These are phyloP conservation scores for Pseudoips prasinana DNA, from an alignment of 2,888 invertebrate species.

Conservation along the genomic window DNA sequence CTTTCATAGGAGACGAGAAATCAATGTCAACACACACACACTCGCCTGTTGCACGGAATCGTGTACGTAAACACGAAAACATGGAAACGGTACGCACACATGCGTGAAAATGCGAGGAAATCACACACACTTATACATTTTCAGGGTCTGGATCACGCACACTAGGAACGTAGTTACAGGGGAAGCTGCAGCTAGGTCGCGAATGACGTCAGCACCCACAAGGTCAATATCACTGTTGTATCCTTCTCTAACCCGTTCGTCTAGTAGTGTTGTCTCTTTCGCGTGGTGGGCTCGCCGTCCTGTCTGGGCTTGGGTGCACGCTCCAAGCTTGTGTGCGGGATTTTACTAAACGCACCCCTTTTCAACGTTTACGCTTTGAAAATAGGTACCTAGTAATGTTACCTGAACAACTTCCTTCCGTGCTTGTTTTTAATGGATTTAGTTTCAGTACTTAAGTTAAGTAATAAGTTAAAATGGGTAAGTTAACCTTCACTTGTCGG, in stretches of 20 bases:
- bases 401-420: constrained; percentile 14
- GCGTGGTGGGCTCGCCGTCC: constrained; percentile 55
- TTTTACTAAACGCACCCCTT: constrained; percentile 15
- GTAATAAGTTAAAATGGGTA: too few relatives aligned
- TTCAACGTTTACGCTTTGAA: constrained; percentile 19
- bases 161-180: constrained; percentile 37
- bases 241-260: constrained; percentile 40
- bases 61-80: constrained; percentile 31
- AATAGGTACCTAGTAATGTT: constrained; percentile 27
- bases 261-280: constrained; percentile 38
- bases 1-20: constrained; percentile 55
- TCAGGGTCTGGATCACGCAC: constrained; percentile 78
- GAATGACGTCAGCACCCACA: constrained; percentile 81
- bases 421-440: too few relatives aligned
- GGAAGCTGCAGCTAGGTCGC: constrained; percentile 82
- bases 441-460: too few relatives aligned
- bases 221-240: constrained; percentile 75
- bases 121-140: constrained; percentile 44
- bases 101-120: constrained; percentile 21
- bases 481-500: too few relatives aligned
- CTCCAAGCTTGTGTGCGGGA: constrained; percentile 27
- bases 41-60: constrained; percentile 56
- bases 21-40: constrained; percentile 64
- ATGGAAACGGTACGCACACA: constrained; percentile 21
- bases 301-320: constrained; percentile 68